Base-by-base conservation (phyloP, 2,888 invertebrate genomes). In the Ypsolopha scabrella region DNA sequence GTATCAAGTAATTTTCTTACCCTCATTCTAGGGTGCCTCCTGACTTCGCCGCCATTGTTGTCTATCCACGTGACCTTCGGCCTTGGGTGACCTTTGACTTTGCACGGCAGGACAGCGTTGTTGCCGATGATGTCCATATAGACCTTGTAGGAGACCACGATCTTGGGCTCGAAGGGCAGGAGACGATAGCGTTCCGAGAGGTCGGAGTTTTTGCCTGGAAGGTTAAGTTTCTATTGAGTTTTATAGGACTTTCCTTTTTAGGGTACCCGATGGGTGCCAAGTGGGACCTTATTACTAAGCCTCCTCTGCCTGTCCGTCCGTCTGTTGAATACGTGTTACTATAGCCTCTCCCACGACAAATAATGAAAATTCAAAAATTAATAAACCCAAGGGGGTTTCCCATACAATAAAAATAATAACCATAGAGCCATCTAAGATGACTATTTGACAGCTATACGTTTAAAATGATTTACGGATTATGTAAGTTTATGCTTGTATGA, bases 31-130 rank as follows among this genome's bases (percentile, higher is more conserved):
- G 80, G 78, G 54, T 88, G 86, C 39, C 75, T 72, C 6, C 79
- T 81, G n/a, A 89, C 73, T 1, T 87, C 63, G 11, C 77, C 75
- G 6, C 89, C 89, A 46, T 88, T 83, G 41, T 88, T 88, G 62
- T 91, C 89, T 56, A 82, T 67, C 94, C 94, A 95, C 48, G 85
- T 86, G 48, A 92, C 80, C 50, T 79, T 80, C 0, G 94, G 93
- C 37, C 82, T 78, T 0, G 94, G 93, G 51, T 89, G 89, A 0
- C 93, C 93, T 36, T 70, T 70, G 6, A 89, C 91, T 51, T 88
- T 87, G 75, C 95, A 95, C 0, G 93, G 94, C 41, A 95, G 75
- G 34, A 90, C 80, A 0, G 93, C 82, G 56, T 88, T 90, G 46
- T 81, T 88, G 7, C 92, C 93, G 10, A 90, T 89, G 38, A 75